A percentile compares a stretch with the other conserved stretches of the same genome.
Evolutionary conservation across 2,113 vertebrate genomes (phyloP).

Genomic region (Lepus timidus): DNA sequence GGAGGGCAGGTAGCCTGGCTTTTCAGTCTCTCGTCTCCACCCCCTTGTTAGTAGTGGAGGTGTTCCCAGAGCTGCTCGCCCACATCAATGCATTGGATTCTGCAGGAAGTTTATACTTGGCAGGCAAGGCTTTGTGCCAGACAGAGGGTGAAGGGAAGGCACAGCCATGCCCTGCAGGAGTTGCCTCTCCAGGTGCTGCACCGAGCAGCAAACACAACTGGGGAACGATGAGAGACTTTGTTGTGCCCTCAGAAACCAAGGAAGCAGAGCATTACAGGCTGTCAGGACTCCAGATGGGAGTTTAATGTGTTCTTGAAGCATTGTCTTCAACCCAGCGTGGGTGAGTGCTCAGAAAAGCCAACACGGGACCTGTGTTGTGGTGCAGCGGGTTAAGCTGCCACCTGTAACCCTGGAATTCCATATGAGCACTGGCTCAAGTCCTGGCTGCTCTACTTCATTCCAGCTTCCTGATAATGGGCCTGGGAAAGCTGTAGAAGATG

Average conservation of each 20-base stretch:
- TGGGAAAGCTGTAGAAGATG: too few species aligned
- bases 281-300: background rate
- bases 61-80: background rate
- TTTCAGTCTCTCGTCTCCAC: background rate
- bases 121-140: background rate
- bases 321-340: background rate
- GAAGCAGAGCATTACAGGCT: background rate
- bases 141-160: background rate
- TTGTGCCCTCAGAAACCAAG: background rate
- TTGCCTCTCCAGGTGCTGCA: background rate
- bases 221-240: background rate
- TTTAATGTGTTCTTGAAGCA: conserved; percentile 16
- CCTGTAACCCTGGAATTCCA: too few species aligned
- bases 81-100: background rate
- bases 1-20: background rate
- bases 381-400: too few species aligned
- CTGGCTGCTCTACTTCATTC: too few species aligned
- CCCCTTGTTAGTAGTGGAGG: background rate
- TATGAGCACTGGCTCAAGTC: too few species aligned
- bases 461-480: too few species aligned
- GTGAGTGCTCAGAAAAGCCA: conserved; percentile 10
- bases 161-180: background rate
- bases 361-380: too few species aligned
- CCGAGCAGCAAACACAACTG: background rate
- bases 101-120: conserved; percentile 17